A percentile compares a stretch with the other conserved stretches of the same genome.
Evolutionary conservation across 2,888 invertebrate genomes (phyloP).

Genomic region (Deilephila elpenor): DNA sequence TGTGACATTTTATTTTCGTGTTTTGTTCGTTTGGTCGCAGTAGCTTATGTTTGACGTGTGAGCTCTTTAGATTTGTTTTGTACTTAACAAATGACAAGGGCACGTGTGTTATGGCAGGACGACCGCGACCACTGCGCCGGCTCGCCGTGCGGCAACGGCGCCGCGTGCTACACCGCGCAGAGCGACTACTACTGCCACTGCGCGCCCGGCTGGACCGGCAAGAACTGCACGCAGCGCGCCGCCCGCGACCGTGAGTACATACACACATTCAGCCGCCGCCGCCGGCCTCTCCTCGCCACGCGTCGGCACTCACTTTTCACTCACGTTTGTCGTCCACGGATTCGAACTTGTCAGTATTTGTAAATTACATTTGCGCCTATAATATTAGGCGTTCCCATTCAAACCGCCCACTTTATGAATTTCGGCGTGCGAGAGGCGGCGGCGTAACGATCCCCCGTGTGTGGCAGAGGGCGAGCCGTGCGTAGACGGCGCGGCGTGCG

Average conservation of each 20-base stretch:
- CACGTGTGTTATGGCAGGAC: constrained; percentile 81
- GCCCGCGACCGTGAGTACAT: constrained; percentile 71
- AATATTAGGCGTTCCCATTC: background rate
- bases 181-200: constrained; percentile 96
- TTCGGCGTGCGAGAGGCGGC: background rate
- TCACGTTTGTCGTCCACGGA: no score
- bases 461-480: constrained; percentile 46
- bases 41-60: background rate
- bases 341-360: background rate
- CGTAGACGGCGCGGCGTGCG: constrained; percentile 78
- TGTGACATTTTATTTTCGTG: background rate
- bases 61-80: no score
- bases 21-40: background rate
- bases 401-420: background rate
- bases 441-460: constrained; percentile 20
- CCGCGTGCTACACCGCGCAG: constrained; percentile 94
- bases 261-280: constrained; percentile 44
- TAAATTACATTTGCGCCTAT: background rate
- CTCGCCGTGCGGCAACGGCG: constrained; percentile 94
- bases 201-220: constrained; percentile 93
- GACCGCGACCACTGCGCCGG: constrained; percentile 95
- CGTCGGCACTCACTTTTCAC: no score
- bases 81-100: no score
- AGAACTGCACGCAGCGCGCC: constrained; percentile 90
- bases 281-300: background rate